A percentile compares a stretch with the other conserved stretches of the same genome.
These are phyloP conservation scores for Oncorhynchus mykiss DNA, from an alignment of 2,113 vertebrate species.

Conservation along the genomic window DNA sequence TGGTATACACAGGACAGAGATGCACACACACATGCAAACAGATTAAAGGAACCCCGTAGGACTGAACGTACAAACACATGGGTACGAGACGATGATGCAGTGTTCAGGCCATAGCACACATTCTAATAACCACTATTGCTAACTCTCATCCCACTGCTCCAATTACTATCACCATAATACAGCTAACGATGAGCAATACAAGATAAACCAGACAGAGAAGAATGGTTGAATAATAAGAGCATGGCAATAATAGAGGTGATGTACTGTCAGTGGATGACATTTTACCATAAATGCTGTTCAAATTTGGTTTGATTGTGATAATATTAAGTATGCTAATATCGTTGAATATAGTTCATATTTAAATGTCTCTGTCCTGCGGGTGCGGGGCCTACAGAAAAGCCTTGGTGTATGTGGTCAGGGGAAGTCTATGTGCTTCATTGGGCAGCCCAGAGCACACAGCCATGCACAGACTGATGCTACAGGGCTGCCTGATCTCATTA, in stretches of 20 bases:
- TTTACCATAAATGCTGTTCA: not conserved
- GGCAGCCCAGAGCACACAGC: slow-evolving; percentile 25
- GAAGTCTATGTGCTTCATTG: slow-evolving; percentile 40
- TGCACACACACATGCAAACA: not conserved
- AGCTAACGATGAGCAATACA: not conserved
- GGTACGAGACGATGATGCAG: not conserved
- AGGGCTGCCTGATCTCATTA: slow-evolving; percentile 26
- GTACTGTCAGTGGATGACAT: not conserved
- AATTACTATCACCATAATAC: no score
- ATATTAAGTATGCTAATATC: slow-evolving; percentile 34
- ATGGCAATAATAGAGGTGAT: not conserved
- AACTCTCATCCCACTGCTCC: no score
- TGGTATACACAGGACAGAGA: slow-evolving; percentile 14
- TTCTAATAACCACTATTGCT: no score
- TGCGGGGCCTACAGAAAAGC: slow-evolving; percentile 20
- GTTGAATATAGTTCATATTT: slow-evolving; percentile 46
- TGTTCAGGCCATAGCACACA: not conserved
- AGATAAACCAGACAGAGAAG: slow-evolving; percentile 1
- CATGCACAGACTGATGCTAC: slow-evolving; percentile 21
- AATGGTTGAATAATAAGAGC: not conserved
- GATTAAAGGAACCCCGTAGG: not conserved
- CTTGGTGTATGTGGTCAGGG: slow-evolving; percentile 22
- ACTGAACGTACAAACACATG: not conserved
- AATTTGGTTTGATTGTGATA: slow-evolving; percentile 22
- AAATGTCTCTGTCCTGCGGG: slow-evolving; percentile 37